A percentile compares a stretch with the other conserved stretches of the same genome.
phyloP scores from a whole-genome alignment of 2,888 invertebrate genomes.

The Adela reaumurella region DNA sequence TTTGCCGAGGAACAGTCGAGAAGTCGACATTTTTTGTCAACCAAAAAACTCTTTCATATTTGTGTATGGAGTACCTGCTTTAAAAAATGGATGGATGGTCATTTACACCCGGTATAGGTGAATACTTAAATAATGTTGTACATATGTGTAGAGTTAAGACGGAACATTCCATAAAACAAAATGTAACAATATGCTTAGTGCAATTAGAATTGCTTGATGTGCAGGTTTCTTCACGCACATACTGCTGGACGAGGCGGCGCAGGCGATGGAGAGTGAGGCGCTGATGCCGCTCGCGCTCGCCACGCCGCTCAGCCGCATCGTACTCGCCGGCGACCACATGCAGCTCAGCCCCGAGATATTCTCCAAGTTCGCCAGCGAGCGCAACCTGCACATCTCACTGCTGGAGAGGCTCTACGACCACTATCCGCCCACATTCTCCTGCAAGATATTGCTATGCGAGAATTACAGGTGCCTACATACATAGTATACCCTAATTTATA shows the following conservation, averaged over 20 bases:
- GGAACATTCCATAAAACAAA: no score
- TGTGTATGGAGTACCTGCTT: no score
- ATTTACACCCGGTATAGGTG: no score
- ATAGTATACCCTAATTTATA: no score
- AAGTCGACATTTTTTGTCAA: no score
- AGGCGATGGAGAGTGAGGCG: conserved; percentile 83
- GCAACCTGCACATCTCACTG: conserved; percentile 68
- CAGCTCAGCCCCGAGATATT: conserved; percentile 79
- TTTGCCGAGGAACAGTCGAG: no score
- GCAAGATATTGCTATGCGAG: conserved; percentile 75
- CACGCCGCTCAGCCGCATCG: conserved; percentile 66
- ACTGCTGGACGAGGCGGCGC: conserved; percentile 82
- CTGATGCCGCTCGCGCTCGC: conserved; percentile 76
- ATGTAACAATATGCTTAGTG: background rate
- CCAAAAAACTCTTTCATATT: no score
- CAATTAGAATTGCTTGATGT: conserved; percentile 3
- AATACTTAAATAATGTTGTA: no score
- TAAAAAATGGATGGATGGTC: no score
- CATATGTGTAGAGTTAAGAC: no score
- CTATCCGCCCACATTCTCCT: conserved; percentile 70
- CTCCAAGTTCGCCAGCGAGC: conserved; percentile 67
- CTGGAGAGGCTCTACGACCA: conserved; percentile 74
- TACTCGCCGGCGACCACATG: conserved; percentile 84
- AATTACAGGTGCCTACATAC: conserved; percentile 56
- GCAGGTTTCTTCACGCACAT: conserved; percentile 72